Conservation (phyloP, 2,888 invertebrate species). For the Ophion ventricosus region DNA sequence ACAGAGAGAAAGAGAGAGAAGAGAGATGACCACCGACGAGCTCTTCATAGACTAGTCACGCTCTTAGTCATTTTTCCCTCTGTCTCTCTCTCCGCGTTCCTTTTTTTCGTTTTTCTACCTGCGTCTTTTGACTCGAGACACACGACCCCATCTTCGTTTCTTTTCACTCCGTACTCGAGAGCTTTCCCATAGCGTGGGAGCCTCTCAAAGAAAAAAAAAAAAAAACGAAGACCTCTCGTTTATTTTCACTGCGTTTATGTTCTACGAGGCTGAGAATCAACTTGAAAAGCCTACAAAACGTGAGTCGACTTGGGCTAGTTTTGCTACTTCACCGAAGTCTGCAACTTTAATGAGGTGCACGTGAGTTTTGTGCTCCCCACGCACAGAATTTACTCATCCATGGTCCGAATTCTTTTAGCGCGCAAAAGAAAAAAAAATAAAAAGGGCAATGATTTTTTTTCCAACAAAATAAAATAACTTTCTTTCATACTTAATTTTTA, state of each 20-base stretch:
- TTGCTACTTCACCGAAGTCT: neutral
- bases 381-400: too few species aligned
- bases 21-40: conserved; percentile 13
- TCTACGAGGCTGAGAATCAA: conserved; percentile 25
- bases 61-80: conserved; percentile 3
- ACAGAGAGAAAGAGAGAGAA: conserved; percentile 16
- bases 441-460: too few species aligned
- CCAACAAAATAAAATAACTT: too few species aligned
- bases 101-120: conserved; percentile 44
- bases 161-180: conserved; percentile 34
- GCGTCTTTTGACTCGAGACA: conserved; percentile 27
- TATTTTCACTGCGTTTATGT: conserved; percentile 17
- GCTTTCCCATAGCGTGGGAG: conserved; percentile 6
- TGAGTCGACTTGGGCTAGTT: neutral
- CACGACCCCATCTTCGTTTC: conserved; percentile 17
- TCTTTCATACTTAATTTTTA: too few species aligned
- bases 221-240: neutral
- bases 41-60: conserved; percentile 20
- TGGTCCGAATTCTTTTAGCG: too few species aligned
- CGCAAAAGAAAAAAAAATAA: too few species aligned
- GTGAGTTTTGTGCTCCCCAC: neutral
- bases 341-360: neutral
- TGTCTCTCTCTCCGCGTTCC: conserved; percentile 30
- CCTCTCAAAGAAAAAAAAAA: neutral
- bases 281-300: conserved; percentile 29